phyloP scores from a whole-genome alignment of 2,797 vertebrate species.

The Fistularia tabacaria region DNA sequence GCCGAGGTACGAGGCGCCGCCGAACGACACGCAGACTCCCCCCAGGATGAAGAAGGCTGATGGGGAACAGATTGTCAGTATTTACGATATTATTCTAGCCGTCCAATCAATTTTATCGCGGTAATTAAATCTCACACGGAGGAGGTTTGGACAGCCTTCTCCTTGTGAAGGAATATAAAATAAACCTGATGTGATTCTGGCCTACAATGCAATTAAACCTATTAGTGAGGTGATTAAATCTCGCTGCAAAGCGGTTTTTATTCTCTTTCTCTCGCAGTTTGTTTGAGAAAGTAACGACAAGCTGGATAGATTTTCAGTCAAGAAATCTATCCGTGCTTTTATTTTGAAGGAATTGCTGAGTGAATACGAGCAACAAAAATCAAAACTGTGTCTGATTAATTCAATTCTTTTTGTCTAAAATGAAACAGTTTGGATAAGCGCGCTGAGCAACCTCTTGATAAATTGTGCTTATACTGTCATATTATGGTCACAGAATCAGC shows the following conservation, averaged over 20 bases:
- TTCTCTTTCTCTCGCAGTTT: conserved; percentile 6
- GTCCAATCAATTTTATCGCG: conserved; percentile 1
- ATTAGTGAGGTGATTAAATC: neutral
- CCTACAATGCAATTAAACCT: neutral
- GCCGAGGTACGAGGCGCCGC: conserved; percentile 76
- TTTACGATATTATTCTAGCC: neutral
- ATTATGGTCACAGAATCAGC: too few species aligned
- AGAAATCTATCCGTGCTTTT: too few species aligned
- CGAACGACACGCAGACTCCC: conserved; percentile 82
- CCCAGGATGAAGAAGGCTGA: conserved; percentile 88
- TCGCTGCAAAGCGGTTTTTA: neutral
- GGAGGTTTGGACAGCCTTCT: neutral
- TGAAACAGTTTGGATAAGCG: neutral
- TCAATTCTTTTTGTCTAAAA: neutral
- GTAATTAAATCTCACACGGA: conserved; percentile 5
- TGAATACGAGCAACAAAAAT: too few species aligned
- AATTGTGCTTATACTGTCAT: too few species aligned
- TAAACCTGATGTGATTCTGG: neutral
- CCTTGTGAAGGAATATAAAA: too few species aligned
- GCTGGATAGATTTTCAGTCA: too few species aligned
- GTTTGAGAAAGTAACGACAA: conserved; percentile 12
- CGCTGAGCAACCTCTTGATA: neutral
- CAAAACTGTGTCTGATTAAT: too few species aligned
- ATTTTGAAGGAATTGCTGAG: too few species aligned
- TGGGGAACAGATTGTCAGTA: conserved; percentile 13